Conservation (phyloP, 2,888 invertebrate species). For the Tenthredo notha region DNA sequence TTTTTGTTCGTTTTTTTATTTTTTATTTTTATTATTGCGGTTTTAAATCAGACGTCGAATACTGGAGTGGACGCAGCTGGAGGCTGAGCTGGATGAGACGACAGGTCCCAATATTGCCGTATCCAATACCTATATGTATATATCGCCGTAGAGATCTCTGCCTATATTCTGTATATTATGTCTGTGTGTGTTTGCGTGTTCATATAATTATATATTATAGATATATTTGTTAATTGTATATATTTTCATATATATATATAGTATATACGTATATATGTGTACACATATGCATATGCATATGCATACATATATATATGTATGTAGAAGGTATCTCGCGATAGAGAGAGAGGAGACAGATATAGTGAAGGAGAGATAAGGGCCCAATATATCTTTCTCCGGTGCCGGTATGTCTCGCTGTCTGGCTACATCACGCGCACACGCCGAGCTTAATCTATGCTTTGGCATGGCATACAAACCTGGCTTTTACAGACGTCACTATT, state of each 20-base stretch:
- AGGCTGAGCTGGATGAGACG: slow-evolving; percentile 67
- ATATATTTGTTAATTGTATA: background rate
- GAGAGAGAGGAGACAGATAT: slow-evolving; percentile 15
- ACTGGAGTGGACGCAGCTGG: slow-evolving; percentile 60
- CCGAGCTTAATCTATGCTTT: slow-evolving; percentile 72
- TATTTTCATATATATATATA: background rate
- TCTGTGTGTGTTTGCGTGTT: background rate
- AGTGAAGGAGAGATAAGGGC: slow-evolving; percentile 21
- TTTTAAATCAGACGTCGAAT: slow-evolving; percentile 31
- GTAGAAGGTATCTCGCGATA: background rate
- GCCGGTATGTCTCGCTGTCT: background rate
- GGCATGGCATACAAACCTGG: slow-evolving; percentile 88
- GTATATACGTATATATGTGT: background rate
- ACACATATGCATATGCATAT: background rate
- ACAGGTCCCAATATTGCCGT: slow-evolving; percentile 62
- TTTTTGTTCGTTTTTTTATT: background rate
- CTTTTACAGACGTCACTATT: slow-evolving; percentile 98
- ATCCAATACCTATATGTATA: slow-evolving; percentile 47
- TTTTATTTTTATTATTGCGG: slow-evolving; percentile 15
- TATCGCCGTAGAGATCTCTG: slow-evolving; percentile 10
- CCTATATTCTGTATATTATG: slow-evolving; percentile 1
- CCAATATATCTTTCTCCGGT: slow-evolving; percentile 20
- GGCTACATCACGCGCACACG: slow-evolving; percentile 65
- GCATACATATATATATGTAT: background rate
- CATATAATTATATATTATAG: background rate